Percentiles rank a stretch among this genome's conserved stretches.
Conservation (phyloP, 2,888 invertebrate species). For the Junonia oenone region DNA sequence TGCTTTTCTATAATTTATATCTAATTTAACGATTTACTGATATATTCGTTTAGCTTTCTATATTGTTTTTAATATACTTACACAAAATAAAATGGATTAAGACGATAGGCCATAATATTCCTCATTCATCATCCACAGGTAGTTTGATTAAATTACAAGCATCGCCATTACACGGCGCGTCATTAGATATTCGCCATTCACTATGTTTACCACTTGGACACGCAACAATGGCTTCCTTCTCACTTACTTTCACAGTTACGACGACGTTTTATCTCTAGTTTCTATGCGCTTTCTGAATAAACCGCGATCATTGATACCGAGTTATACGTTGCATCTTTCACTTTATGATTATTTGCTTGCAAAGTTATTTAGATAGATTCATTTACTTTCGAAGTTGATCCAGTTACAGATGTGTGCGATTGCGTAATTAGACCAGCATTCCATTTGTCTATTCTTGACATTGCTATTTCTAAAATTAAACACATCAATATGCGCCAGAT, state of each 20-base stretch:
- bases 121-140: not conserved
- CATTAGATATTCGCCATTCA: conserved; percentile 30
- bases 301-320: conserved; percentile 9
- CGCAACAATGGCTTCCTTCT: conserved; percentile 56
- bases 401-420: not conserved
- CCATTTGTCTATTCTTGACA: conserved; percentile 30
- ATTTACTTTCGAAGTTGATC: not conserved
- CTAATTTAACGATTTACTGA: not conserved
- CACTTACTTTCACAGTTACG: conserved; percentile 70
- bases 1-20: not conserved
- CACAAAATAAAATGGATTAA: not conserved
- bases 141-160: conserved; percentile 17
- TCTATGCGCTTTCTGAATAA: conserved; percentile 27
- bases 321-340: conserved; percentile 1
- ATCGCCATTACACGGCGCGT: conserved; percentile 17
- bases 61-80: not conserved
- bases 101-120: not conserved
- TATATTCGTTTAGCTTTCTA: not conserved
- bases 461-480: conserved; percentile 31
- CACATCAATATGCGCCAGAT: conserved; percentile 13
- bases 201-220: conserved; percentile 36
- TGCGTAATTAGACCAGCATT: conserved; percentile 12
- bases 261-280: conserved; percentile 44
- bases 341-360: not conserved
- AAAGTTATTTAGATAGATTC: not conserved